Evolutionary conservation across 1,140 invertebrate genomes (phyloP).

Genomic region (Linepithema humile): DNA sequence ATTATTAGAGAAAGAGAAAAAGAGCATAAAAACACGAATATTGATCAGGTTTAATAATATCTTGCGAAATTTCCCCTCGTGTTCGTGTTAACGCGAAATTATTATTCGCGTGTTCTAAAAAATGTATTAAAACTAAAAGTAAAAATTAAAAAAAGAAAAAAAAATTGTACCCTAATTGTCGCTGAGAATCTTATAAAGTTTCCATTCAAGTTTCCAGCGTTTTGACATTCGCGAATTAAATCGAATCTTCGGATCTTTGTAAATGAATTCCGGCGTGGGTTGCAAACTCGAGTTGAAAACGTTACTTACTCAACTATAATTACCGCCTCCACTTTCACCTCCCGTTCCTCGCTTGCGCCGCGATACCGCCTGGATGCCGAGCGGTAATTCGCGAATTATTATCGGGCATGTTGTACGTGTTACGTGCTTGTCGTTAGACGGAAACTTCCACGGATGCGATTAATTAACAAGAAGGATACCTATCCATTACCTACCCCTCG

Average conservation of each 20-base stretch:
- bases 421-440: slow-evolving; percentile 24
- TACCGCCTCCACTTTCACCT: slow-evolving; percentile 3
- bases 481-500: slow-evolving; percentile 51
- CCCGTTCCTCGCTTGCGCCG: not conserved
- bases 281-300: slow-evolving; percentile 24
- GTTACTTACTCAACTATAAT: slow-evolving; percentile 50
- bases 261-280: slow-evolving; percentile 15
- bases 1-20: not conserved
- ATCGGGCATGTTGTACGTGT: slow-evolving; percentile 7
- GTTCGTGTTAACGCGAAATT: not conserved
- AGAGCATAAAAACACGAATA: too few species aligned
- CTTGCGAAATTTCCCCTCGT: too few species aligned
- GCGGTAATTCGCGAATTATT: slow-evolving; percentile 65
- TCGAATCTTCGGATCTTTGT: not conserved
- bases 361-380: not conserved
- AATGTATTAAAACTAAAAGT: not conserved
- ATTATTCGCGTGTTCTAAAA: not conserved
- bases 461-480: slow-evolving; percentile 66
- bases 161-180: not conserved
- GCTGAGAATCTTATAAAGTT: not conserved
- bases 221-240: not conserved
- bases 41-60: too few species aligned
- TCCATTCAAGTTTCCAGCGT: not conserved
- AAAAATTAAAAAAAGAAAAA: not conserved
- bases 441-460: slow-evolving; percentile 57